Conservation (phyloP, 2,113 vertebrate genomes). For the crab-eating macaque (Macaca fascicularis) region DNA sequence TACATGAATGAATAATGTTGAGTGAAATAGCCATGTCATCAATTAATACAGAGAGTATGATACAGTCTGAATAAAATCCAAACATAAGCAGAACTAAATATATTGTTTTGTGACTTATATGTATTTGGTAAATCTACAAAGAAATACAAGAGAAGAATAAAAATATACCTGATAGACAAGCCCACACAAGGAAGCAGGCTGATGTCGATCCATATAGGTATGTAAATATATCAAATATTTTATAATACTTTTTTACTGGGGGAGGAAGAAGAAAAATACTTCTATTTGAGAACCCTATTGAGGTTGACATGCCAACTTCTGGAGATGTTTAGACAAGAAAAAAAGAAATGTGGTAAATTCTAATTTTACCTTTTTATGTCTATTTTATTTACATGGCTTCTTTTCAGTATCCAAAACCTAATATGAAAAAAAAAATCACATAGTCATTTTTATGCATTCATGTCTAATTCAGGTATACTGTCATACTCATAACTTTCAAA, state of each 20-base stretch:
- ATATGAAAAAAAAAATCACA: not conserved
- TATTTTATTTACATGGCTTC: slow-evolving; percentile 63
- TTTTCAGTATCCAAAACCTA: slow-evolving; percentile 74
- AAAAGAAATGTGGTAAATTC: not conserved
- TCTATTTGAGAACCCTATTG: not conserved
- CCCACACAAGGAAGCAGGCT: not conserved
- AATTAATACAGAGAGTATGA: not conserved
- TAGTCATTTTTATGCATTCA: slow-evolving; percentile 3
- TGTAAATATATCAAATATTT: not conserved
- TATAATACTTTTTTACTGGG: not conserved
- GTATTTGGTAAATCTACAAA: not conserved
- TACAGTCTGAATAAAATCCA: not conserved
- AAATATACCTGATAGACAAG: not conserved
- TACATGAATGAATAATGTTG: not conserved
- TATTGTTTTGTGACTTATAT: not conserved
- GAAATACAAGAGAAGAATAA: slow-evolving; percentile 10
- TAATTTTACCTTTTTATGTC: slow-evolving; percentile 65
- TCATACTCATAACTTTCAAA: not conserved
- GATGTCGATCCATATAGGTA: not conserved
- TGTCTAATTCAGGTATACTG: not conserved
- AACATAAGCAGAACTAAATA: slow-evolving; percentile 12
- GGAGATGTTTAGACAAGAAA: not conserved
- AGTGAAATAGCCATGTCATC: not conserved
- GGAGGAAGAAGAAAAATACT: not conserved
- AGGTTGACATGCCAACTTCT: not conserved